Base-by-base conservation (phyloP, 2,888 invertebrate species). In the Crossocerus cetratus region DNA sequence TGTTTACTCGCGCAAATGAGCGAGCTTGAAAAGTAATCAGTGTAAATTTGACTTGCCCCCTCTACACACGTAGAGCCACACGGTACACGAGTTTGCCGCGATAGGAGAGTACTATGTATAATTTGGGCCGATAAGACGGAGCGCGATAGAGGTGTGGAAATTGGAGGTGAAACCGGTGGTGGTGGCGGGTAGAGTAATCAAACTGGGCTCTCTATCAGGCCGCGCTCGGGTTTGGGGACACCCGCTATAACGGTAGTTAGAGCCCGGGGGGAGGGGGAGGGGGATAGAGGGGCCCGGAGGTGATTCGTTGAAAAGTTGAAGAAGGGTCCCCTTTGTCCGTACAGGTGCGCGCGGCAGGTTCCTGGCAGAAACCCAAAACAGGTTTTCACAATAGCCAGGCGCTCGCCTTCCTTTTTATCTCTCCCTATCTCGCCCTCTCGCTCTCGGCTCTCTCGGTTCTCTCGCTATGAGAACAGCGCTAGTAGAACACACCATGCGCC, bases 261-360 rank as follows among this genome's bases (percentile, higher is more conserved):
- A 44, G 56, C 32, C 59, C 59, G 67, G 32, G 32, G 8, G 32
- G 11, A 59, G 49, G 67, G 72, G 72, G 78, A 62, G 66, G 32
- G 11, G 62, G 49, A 69, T 72, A 72, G 78, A 62, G 66, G 75
- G 69, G 86, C 60, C 65, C 65, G 32, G 70, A 72, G 83, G 83
- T 82, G 81, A 79, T 71, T 77, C 79, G 83, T 83, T 84, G 84
- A 77, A 81, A 84, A 83, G 84, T 72, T 81, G 75, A 80, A 84
- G 82, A 82, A 78, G 83, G 80, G 82, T 54, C 72, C 69, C 56
- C 78, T 85, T 84, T 84, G 77, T 82, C 61, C 80, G 76, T 69
- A 76, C 87, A 87, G 87, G 87, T 87, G 87, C 81, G 68, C 75
- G 72, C 80, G 83, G 82, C 86, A 86, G 86, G 87, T 86, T 85